Evolutionary conservation across 2,888 invertebrate genomes (phyloP), one percentile per base, ranked within the genome.

Genomic region (Nemotelus nigrinus): DNA sequence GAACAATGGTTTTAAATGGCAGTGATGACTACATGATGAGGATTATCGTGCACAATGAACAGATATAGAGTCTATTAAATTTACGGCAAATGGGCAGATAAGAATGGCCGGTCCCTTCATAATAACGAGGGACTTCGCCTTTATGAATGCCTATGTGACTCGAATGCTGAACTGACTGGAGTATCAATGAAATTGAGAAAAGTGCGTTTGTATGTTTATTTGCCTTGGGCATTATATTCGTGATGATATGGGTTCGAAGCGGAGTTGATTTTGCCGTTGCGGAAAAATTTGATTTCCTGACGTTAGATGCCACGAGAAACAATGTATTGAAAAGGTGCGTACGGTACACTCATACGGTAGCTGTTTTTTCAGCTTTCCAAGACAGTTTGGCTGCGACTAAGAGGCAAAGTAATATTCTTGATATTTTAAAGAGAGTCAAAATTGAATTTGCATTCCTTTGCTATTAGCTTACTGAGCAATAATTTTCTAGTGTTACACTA

Each of bases 21-120:
- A 83, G 82, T 84, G 85, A 84, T 85, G 85, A 85, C 85, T 84
- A 84, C 83, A 85, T 85, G 85, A 85, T 86, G 84, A 85, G 86
- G 85, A 86, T 86, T 86, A 85, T 83, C 81, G 82, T 82, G 83
- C 82, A 82, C 79, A 80, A 78, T 80, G 67, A 65, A 77, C 57
- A 79, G 78, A 64, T 63, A 65, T 76, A 65, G 76, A 77, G 71
- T 77, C 72, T 77, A 77, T 77, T 77, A 77, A 77, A 77, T 77
- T 77, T 72, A 72, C 64, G 65, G 77, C 72, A 74, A 77, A 77
- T 77, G 77, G 71, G 64, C 71, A 71, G 63, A 77, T 70, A 77
- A 77, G 55, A 77, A 68, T 67, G 76, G 68, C 63, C 74, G 74
- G 48, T 63, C 74, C 74, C 45, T 48, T 74, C 7, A 55, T 57